Evolutionary conservation across 2,113 vertebrate species (phyloP).

Genomic region (Balaenoptera acutorostrata): DNA sequence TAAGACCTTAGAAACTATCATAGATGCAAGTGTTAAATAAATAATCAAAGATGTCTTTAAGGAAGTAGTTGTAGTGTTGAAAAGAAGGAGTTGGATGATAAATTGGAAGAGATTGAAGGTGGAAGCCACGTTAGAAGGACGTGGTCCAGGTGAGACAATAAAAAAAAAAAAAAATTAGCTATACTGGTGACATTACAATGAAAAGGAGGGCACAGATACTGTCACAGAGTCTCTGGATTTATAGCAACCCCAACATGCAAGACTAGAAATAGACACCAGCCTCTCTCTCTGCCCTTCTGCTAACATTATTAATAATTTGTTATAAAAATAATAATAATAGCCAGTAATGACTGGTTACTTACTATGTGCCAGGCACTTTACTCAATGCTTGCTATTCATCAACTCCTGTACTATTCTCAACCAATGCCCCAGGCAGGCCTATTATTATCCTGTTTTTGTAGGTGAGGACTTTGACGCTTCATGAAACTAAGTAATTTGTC

Average conservation of each 20-base stretch:
- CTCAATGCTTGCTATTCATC: not conserved
- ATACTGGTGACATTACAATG: not conserved
- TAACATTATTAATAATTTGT: not conserved
- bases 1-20: not conserved
- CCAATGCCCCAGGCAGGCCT: not conserved
- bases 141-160: not conserved
- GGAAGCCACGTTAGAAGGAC: not conserved
- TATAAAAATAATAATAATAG: not conserved
- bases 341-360: not conserved
- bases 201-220: not conserved
- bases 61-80: not conserved
- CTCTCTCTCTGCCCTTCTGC: not conserved
- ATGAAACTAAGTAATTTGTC: not conserved
- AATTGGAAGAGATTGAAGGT: not conserved
- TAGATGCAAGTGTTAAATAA: not conserved
- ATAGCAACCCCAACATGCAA: not conserved
- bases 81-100: not conserved
- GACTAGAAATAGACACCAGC: not conserved
- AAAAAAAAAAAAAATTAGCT: not conserved
- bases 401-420: not conserved
- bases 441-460: accelerated
- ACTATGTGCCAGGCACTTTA: not conserved
- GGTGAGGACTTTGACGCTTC: not conserved
- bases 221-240: not conserved
- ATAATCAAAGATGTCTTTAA: not conserved